Evolutionary conservation across 2,888 invertebrate genomes (phyloP).

Genomic region (Gymnoscelis rufifasciata): DNA sequence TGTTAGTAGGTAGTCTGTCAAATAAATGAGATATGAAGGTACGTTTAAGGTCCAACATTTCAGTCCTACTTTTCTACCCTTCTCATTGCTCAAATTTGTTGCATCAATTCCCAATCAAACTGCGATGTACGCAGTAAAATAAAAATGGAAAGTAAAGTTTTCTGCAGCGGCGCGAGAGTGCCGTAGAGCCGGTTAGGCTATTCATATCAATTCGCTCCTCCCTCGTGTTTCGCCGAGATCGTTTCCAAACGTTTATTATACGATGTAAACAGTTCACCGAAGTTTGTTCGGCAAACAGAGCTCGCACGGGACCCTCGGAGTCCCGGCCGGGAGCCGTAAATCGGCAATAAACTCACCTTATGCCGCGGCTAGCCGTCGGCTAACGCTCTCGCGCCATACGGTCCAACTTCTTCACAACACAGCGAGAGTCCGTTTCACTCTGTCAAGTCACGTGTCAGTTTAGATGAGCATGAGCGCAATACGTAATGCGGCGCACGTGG

Average conservation of each 20-base stretch:
- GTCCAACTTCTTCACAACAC: slow-evolving; percentile 71
- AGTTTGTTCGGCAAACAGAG: slow-evolving; percentile 64
- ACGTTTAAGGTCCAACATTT: no score
- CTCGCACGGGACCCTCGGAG: slow-evolving; percentile 53
- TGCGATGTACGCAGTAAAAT: slow-evolving; percentile 1
- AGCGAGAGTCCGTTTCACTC: slow-evolving; percentile 68
- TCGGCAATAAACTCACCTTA: slow-evolving; percentile 78
- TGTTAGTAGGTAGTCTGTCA: no score
- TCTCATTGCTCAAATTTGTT: no score
- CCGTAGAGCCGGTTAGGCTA: slow-evolving; percentile 37
- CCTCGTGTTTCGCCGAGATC: slow-evolving; percentile 34
- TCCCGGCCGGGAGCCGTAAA: slow-evolving; percentile 64
- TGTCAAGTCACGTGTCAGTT: slow-evolving; percentile 73
- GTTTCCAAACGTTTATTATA: slow-evolving; percentile 40
- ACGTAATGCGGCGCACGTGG: slow-evolving; percentile 73
- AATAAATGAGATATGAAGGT: no score
- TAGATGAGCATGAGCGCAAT: slow-evolving; percentile 73
- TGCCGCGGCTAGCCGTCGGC: slow-evolving; percentile 72
- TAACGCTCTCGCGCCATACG: slow-evolving; percentile 64
- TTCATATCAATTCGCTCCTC: slow-evolving; percentile 35
- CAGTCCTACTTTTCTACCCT: no score
- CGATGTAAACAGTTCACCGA: slow-evolving; percentile 49
- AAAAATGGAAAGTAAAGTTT: slow-evolving; percentile 10
- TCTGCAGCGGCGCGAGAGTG: slow-evolving; percentile 18
- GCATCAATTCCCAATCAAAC: not conserved